Base-by-base conservation (phyloP, 2,113 vertebrate species). In the Heliornis fulica region DNA sequence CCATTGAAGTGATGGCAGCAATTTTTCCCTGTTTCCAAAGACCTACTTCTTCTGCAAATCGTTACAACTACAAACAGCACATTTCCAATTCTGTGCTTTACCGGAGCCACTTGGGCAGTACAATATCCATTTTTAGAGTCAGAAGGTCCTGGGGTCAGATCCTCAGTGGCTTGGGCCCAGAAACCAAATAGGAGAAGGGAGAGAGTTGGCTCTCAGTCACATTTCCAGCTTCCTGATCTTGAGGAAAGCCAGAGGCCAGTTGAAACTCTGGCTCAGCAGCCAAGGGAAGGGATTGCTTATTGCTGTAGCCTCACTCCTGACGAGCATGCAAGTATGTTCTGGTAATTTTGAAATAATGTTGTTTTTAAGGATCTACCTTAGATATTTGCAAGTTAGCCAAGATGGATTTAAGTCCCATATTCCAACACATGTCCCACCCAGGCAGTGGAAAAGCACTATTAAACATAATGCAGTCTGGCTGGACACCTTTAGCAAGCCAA, bases 121-220 rank as follows among this genome's bases (percentile, higher is more conserved):
- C 64, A 89, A 71, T 46, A 90, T 89, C 61, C 64, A 75, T 90
- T 95, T 93, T 90, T 90, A 94, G 92, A 88, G 68, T 28, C 64
- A 89, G n/a, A 28, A 95, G 80, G 80, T 96, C 57, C 85, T 65
- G 60, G 53, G 95, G 88, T 95, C 93, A 94, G 61, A 57, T 81
- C 83, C 56, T 51, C 76, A 36, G 87, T 80, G 91, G 34, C 54
- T 57, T 56, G 74, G 79, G 66, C 78, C 90, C 41, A 76, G 84
- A 83, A 87, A 86, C 92, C 92, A 83, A 87, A 90, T 32, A 86
- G 64, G 83, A 90, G 38, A 80, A 85, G 31, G 60, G 51, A 93
- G 46, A 83, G 51, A 36, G 31, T n/a, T 96, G 43, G 9, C n/a
- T 64, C 69, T 83, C 51, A 68, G 65, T 85, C 64, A 54, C 23